These are phyloP conservation scores for Rana temporaria DNA, from an alignment of 2,113 vertebrate genomes.

Conservation along the genomic window DNA sequence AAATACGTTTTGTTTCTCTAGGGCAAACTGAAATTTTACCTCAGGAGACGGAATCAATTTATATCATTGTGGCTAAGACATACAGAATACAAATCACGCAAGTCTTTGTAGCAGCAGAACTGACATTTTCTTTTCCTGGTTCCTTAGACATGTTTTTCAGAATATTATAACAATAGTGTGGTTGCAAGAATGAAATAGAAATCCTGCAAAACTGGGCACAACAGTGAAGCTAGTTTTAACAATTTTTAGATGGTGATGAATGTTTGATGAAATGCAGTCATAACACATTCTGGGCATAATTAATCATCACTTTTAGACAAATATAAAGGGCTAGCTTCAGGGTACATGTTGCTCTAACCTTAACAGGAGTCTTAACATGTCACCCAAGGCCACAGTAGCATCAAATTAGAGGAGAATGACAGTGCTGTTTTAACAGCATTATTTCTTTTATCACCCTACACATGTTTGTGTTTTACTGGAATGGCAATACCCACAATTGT, in stretches of 20 bases:
- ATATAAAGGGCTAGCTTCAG: too few species aligned
- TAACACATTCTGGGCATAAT: constrained; percentile 3
- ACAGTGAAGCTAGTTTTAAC: constrained; percentile 27
- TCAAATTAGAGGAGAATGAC: too few species aligned
- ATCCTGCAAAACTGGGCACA: constrained; percentile 3
- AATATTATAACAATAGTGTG: constrained; percentile 45
- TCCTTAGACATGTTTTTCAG: constrained; percentile 35
- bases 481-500: too few species aligned
- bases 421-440: too few species aligned
- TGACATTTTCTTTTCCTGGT: constrained; percentile 42
- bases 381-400: too few species aligned
- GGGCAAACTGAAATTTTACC: constrained; percentile 54
- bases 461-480: too few species aligned
- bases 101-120: constrained; percentile 50
- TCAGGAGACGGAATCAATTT: constrained; percentile 57
- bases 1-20: constrained; percentile 57
- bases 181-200: constrained; percentile 34
- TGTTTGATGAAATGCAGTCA: constrained; percentile 38
- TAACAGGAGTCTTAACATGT: too few species aligned
- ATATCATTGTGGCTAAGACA: constrained; percentile 49
- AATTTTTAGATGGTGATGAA: constrained; percentile 27
- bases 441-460: too few species aligned
- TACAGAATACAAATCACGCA: constrained; percentile 51
- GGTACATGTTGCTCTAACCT: too few species aligned
- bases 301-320: constrained; percentile 10